Evolutionary conservation across 2,888 invertebrate species (phyloP), one percentile per base, ranked within the genome.

Genomic region (Minunthozetes semirufus): DNA sequence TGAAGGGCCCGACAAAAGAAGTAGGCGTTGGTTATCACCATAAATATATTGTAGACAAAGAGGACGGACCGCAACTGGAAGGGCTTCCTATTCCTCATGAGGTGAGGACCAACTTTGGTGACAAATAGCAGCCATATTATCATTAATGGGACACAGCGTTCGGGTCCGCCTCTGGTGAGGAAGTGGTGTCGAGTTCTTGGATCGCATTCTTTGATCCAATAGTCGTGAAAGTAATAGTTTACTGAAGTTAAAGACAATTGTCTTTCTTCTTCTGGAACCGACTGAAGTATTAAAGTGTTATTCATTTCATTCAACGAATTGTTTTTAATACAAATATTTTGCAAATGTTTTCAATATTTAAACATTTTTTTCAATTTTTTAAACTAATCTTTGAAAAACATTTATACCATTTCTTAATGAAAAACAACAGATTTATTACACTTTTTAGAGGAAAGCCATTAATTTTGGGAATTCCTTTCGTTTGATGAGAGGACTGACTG

Each of bases 1-100:
- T 61, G 68, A 13, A 68, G 19, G 38, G 74, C 48, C 46, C 33
- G 38, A 1, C 70, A 4, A 22, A 74, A 74, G 25, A 74, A 74
- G 22, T 74, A 74, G 11, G 48, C 38, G 48, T 74, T 74, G 15
- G 68, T 15, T 2, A 70, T 5, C 15, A 74, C 71, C 29, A 53
- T 74, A 17, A 61, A 48, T 33, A 74, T 29, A 48, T 74, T 74
- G 70, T 74, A 74, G 53, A 50, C 27, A n/a, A 74, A 46, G 71
- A 74, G 70, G 22, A 46, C 17, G 38, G 1, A 6, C 3, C 74
- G 48, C 38, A 74, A 71, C n/a, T 42, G 71, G 17, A 71, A 68
- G 25, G 70, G 71, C 25, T 53, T 59, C 3, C 74, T 50, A 48
- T 74, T 74, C n/a, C 22, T 71, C 74, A 74, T 74, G 33, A 74